These are phyloP conservation scores for Ianthella basta DNA, from an alignment of 37 sponge, comb jelly and placozoan species.

Conservation along the genomic window DNA sequence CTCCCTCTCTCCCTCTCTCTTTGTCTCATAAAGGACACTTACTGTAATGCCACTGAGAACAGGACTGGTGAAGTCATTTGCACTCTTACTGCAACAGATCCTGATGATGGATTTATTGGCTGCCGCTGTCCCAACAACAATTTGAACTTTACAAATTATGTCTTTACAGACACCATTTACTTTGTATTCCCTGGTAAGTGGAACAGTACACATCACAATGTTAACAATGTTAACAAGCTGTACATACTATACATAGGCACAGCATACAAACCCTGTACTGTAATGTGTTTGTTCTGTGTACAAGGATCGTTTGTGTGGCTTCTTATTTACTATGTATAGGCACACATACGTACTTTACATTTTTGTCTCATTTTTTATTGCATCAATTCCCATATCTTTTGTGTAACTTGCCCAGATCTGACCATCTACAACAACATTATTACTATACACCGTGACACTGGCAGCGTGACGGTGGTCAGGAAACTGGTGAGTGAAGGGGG, in stretches of 20 bases:
- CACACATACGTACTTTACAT: too few relatives aligned
- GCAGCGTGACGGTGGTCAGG: background rate
- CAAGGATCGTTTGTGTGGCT: too few relatives aligned
- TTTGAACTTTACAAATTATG: too few relatives aligned
- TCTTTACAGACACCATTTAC: too few relatives aligned
- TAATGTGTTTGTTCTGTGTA: background rate
- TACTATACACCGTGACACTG: background rate
- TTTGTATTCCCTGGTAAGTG: too few relatives aligned
- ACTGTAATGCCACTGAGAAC: conserved; percentile 3
- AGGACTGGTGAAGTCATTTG: conserved; percentile 5
- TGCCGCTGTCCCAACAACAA: too few relatives aligned
- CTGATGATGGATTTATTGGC: background rate
- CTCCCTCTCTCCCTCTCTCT: background rate
- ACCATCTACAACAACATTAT: background rate
- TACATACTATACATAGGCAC: too few relatives aligned
- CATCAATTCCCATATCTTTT: too few relatives aligned
- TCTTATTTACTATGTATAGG: too few relatives aligned
- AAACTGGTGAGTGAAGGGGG: background rate
- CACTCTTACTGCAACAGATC: background rate
- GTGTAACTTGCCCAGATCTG: background rate
- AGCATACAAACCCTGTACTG: background rate
- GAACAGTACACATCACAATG: too few relatives aligned
- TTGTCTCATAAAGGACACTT: background rate
- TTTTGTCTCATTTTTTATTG: too few relatives aligned
- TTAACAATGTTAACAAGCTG: too few relatives aligned